Base-by-base conservation (phyloP, 2,113 vertebrate genomes). In the Callionymus lyra region DNA sequence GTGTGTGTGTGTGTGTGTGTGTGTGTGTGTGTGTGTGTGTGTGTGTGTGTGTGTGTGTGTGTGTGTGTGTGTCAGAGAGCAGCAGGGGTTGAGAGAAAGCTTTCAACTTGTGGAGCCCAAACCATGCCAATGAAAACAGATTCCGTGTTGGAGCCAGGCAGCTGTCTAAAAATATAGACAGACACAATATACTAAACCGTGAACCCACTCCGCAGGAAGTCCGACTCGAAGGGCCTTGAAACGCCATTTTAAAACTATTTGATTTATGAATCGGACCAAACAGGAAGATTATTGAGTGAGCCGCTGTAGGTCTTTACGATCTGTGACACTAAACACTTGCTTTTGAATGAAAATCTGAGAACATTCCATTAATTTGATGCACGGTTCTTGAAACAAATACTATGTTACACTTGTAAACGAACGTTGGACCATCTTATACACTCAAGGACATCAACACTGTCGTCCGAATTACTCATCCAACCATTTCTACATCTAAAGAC, bases 91-190 rank as follows among this genome's bases (percentile, higher is more conserved):
- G 73, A 74, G 70, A 63, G 53, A 73, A 75, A 63, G 72, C 63
- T 77, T 79, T 77, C 76, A 81, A 79, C 72, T 79, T 60, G 72
- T 53, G 61, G 63, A 66, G 66, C 74, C 68, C 52, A 61, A 80
- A 73, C 70, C 73, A 79, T 76, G 74, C 78, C 74, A 80, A 75
- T 78, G 78, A 81, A 81, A 80, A 79, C 76, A 82, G 63, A 74
- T 70, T 74, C 65, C 31, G 10, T 54, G 43, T 46, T 58, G 68
- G 74, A 83, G 78, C 73, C 75, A 61, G 65, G 64, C 76, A 68
- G 70, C 72, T 76, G 74, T 78, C 72, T 78, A 73, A 75, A 79
- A 83, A 79, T 79, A 82, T 56, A 69, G 63, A 44, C 68, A 12
- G 80, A 72, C 75, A 80, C 76, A 79, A 80, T 75, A 77, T 77